Base-by-base conservation (phyloP, 2,113 vertebrate species). In the Macquaria australasica region DNA sequence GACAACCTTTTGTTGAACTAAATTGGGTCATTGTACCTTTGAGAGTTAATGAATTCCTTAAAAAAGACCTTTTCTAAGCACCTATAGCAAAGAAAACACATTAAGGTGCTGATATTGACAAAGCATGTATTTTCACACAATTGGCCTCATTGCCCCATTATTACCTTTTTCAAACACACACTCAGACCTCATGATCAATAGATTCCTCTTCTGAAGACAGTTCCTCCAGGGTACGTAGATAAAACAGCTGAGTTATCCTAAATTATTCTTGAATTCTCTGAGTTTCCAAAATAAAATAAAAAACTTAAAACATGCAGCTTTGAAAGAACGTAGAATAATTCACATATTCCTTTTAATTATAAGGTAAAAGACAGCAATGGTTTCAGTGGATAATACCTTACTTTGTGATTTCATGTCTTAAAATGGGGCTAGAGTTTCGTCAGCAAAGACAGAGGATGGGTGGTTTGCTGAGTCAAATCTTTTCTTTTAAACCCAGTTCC, bases 391-490 rank as follows among this genome's bases (percentile, higher is more conserved):
- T 43, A 67, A 51, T 5, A 23, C 6, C 50, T 50, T 8, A 45
- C 15, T 70, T 37, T 28, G n/a, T 3, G 6, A 59, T 62, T 78
- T 25, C 9, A 23, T 50, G 6, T 73, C 23, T 41, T 66, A 55
- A 69, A 87, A 73, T 64, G 45, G 31, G 18, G 31, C 5, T 21
- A 51, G 31, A 63, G 31, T 1, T 34, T 51, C 31, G 62, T 59
- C 48, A 82, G 75, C 81, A 72, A 48, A 72, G 14, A 12, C 45
- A 48, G 20, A 69, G 18, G 25, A 23, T 18, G 28, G 37, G 15
- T 67, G 83, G 70, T 85, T 18, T 81, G 62, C 74, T 45, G 70
- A 82, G 71, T 85, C 79, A 71, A 5, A 11, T 21, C n/a, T 34
- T 72, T 81, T 58, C 25, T 37, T 81, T 43, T 20, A 60, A 73